Conservation (phyloP, 2,888 invertebrate genomes). For the Lithophane semibrunnea region DNA sequence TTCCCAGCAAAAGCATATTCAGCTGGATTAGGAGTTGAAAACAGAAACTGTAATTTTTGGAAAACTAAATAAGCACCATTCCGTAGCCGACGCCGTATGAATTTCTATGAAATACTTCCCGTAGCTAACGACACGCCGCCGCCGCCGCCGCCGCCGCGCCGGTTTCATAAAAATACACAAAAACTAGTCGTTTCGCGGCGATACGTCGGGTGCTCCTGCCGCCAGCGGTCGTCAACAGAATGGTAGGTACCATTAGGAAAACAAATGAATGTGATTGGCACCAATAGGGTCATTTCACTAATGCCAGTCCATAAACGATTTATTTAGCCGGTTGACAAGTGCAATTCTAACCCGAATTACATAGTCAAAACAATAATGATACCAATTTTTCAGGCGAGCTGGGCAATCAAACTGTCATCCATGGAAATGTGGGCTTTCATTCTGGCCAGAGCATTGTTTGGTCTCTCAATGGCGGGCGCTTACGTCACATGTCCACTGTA, state of each 20-base stretch:
- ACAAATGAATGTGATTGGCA: not conserved
- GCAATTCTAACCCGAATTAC: not conserved
- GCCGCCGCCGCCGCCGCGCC: no score
- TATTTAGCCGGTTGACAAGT: not conserved
- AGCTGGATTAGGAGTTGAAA: not conserved
- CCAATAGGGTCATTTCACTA: not conserved
- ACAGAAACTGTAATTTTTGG: not conserved
- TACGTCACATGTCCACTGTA: constrained; percentile 87
- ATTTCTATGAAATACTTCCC: no score
- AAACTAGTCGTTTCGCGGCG: no score
- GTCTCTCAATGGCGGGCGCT: constrained; percentile 79
- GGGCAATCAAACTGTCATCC: constrained; percentile 79
- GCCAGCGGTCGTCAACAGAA: no score
- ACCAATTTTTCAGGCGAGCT: constrained; percentile 65
- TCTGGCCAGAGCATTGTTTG: constrained; percentile 77
- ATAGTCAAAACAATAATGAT: not conserved
- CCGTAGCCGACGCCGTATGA: no score
- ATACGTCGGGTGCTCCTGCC: no score
- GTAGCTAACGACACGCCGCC: no score
- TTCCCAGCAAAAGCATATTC: not conserved
- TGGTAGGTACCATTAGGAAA: not conserved
- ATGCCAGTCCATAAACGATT: not conserved
- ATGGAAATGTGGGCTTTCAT: constrained; percentile 80
- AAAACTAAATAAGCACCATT: not conserved
- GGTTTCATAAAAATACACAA: no score